phyloP scores from a whole-genome alignment of 2,888 invertebrate genomes.

The Patella ulyssiponensis region DNA sequence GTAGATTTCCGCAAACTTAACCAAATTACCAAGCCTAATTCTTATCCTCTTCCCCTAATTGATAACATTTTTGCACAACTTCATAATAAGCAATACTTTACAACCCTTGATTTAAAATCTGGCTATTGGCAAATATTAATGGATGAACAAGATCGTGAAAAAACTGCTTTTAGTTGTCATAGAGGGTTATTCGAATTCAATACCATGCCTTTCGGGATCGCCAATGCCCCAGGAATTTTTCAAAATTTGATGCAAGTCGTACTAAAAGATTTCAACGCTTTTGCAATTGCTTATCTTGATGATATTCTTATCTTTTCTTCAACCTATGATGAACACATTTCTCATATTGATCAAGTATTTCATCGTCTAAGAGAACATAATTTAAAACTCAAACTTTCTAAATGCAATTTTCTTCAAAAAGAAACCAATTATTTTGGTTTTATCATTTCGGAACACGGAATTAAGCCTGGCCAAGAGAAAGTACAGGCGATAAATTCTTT shows the following conservation, averaged over 20 bases:
- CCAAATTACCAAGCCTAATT: conserved; percentile 8
- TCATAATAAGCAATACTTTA: not conserved
- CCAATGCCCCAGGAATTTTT: conserved; percentile 15
- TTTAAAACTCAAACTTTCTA: conserved; percentile 11
- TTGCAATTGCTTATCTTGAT: too few relatives aligned
- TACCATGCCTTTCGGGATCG: conserved; percentile 22
- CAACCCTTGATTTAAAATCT: conserved; percentile 14
- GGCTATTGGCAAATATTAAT: too few relatives aligned
- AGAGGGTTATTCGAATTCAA: conserved; percentile 16
- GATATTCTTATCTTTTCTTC: conserved; percentile 11
- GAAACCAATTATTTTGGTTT: conserved; percentile 4
- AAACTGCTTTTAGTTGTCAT: too few relatives aligned
- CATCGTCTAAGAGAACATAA: conserved; percentile 1
- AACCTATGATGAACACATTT: not conserved
- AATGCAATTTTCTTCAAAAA: conserved; percentile 9
- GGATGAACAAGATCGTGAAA: too few relatives aligned
- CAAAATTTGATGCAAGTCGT: conserved; percentile 21
- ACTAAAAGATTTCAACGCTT: not conserved
- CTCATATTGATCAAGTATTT: conserved; percentile 15
- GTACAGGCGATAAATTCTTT: too few relatives aligned
- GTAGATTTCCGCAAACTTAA: conserved; percentile 7
- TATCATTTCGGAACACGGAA: too few relatives aligned
- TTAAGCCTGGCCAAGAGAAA: too few relatives aligned
- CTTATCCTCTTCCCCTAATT: not conserved
- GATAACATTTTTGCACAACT: conserved; percentile 12